These are phyloP conservation scores for Lasioglossum zephyrum DNA, from an alignment of 2,888 invertebrate species.

Conservation along the genomic window DNA sequence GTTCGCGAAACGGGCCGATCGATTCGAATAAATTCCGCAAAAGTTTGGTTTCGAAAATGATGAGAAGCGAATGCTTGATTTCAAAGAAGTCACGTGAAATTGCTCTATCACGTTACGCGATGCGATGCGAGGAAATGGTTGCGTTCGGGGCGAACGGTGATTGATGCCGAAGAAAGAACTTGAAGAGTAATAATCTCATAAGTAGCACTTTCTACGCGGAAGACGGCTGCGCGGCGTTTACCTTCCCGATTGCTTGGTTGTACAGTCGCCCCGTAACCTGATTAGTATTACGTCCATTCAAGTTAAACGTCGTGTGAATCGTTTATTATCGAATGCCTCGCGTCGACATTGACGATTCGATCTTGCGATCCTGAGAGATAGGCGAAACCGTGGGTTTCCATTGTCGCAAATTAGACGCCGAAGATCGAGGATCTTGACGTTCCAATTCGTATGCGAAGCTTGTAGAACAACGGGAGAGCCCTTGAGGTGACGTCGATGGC, in stretches of 20 bases:
- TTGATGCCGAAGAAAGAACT: slow-evolving; percentile 32
- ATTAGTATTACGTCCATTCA: slow-evolving; percentile 18
- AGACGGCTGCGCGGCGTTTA: slow-evolving; percentile 52
- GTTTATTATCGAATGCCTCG: not conserved
- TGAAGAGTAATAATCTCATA: slow-evolving; percentile 44
- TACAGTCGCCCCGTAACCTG: slow-evolving; percentile 21
- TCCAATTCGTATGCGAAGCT: not conserved
- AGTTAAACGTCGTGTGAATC: not conserved
- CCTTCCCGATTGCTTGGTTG: slow-evolving; percentile 25
- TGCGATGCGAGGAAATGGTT: slow-evolving; percentile 23
- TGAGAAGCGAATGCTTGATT: not conserved
- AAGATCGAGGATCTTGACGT: not conserved
- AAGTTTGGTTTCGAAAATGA: not conserved
- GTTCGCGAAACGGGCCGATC: not conserved
- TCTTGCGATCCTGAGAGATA: not conserved
- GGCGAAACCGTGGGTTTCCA: not conserved
- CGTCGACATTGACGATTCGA: not conserved
- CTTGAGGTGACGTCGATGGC: not conserved
- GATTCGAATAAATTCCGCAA: not conserved
- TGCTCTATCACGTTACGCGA: slow-evolving; percentile 21
- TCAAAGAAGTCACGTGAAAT: slow-evolving; percentile 4
- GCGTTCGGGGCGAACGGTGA: slow-evolving; percentile 13
- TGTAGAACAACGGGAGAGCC: slow-evolving; percentile 7
- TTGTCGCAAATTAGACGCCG: not conserved
- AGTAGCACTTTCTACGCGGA: slow-evolving; percentile 76